These are phyloP conservation scores for Pelagia noctiluca DNA, from an alignment of 30 jellyfish, hydroid and myxozoan species.

Conservation along the genomic window DNA sequence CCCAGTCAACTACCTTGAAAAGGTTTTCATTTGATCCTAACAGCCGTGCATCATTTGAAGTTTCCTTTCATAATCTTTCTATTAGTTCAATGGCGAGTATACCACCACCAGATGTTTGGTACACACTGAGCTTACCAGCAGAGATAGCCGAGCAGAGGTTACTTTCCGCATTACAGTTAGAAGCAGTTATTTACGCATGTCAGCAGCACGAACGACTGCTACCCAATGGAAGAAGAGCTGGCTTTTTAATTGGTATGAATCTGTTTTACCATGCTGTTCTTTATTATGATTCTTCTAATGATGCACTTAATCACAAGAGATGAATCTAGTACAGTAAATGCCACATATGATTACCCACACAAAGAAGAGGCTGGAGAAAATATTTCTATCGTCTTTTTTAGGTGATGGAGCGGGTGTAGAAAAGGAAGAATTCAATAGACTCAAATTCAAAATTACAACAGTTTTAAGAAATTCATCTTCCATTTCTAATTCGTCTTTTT, in stretches of 20 bases:
- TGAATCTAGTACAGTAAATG: too few relatives aligned
- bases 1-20: too few relatives aligned
- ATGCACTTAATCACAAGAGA: too few relatives aligned
- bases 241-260: slow-evolving; percentile 90
- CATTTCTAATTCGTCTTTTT: not conserved
- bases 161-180: slow-evolving; percentile 98
- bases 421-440: too few relatives aligned
- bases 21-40: not conserved
- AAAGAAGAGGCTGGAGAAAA: too few relatives aligned
- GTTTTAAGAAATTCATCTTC: too few relatives aligned
- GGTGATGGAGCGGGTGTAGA: too few relatives aligned
- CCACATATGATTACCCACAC: too few relatives aligned
- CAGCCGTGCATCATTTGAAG: not conserved
- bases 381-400: too few relatives aligned
- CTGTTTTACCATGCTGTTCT: not conserved
- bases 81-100: slow-evolving; percentile 99
- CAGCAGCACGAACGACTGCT: slow-evolving; percentile 96
- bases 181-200: slow-evolving; percentile 98
- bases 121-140: slow-evolving; percentile 82
- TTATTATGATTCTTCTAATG: too few relatives aligned
- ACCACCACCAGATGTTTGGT: slow-evolving; percentile 99
- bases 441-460: too few relatives aligned
- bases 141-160: slow-evolving; percentile 71
- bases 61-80: not conserved
- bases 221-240: slow-evolving; percentile 99